phyloP scores from a whole-genome alignment of 2,888 invertebrate genomes.

The Xylota segnis region DNA sequence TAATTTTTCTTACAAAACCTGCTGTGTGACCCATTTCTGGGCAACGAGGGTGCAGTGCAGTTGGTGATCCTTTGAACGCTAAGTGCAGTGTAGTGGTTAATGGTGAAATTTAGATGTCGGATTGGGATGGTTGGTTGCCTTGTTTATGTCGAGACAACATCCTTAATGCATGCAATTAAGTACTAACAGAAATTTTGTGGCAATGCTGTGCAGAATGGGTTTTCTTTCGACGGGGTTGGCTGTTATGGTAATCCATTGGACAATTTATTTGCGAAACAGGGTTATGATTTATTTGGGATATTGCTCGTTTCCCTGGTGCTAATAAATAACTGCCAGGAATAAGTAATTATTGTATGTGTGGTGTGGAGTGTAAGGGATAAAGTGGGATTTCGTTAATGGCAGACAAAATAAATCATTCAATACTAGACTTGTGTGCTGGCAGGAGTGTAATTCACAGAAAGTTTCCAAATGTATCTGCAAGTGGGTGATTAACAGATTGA shows the following conservation, averaged over 20 bases:
- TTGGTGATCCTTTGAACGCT: conserved; percentile 54
- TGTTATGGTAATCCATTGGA: conserved; percentile 31
- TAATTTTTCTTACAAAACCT: conserved; percentile 1
- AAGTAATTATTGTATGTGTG: conserved; percentile 38
- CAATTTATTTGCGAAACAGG: conserved; percentile 9
- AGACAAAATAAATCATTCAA: conserved; percentile 23
- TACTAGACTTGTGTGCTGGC: background rate
- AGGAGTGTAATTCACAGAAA: background rate
- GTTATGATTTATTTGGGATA: conserved; percentile 54
- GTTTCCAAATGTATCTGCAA: background rate
- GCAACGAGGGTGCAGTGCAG: conserved; percentile 31
- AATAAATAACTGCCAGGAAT: conserved; percentile 50
- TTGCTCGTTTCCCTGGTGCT: conserved; percentile 27
- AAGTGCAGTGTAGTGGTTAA: conserved; percentile 65
- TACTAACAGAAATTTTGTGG: conserved; percentile 14
- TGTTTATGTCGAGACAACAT: conserved; percentile 8
- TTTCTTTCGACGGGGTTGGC: conserved; percentile 18
- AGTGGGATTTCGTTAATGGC: conserved; percentile 34
- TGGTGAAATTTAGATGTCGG: conserved; percentile 61
- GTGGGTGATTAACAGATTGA: background rate
- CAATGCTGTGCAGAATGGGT: conserved; percentile 24
- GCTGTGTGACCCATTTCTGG: conserved; percentile 58
- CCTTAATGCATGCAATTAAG: conserved; percentile 50
- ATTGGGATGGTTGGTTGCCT: conserved; percentile 26
- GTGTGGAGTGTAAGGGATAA: background rate